Percentiles rank a stretch among this genome's conserved stretches.
phyloP scores from a whole-genome alignment of 2,888 invertebrate genomes.

The Drymonia ruficornis region DNA sequence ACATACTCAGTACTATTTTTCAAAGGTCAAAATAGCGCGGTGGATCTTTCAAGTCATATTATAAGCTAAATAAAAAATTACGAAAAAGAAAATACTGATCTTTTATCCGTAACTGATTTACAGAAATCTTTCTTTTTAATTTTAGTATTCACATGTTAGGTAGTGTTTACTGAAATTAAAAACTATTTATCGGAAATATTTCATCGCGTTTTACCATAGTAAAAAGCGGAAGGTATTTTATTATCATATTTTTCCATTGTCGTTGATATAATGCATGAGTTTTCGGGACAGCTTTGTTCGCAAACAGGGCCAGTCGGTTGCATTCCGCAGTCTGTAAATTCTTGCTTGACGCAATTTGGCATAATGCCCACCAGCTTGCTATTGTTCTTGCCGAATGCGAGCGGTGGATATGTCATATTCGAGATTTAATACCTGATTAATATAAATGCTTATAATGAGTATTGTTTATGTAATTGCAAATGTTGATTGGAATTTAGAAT shows the following conservation, averaged over 20 bases:
- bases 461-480: neutral
- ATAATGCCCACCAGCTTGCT: constrained; percentile 50
- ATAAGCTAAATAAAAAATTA: no score
- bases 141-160: no score
- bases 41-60: no score
- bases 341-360: constrained; percentile 66
- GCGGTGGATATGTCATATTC: constrained; percentile 40
- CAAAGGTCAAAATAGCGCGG: no score
- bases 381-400: constrained; percentile 51
- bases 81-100: no score
- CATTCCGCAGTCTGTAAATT: constrained; percentile 58
- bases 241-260: constrained; percentile 43
- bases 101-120: no score
- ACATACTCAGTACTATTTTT: no score
- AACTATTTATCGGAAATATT: no score
- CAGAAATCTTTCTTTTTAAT: no score
- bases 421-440: constrained; percentile 39
- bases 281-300: constrained; percentile 47
- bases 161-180: no score
- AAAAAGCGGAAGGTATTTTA: constrained; percentile 21
- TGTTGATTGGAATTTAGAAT: no score
- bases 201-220: no score
- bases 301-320: constrained; percentile 41
- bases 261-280: constrained; percentile 46
- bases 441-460: constrained; percentile 2